Evolutionary conservation across 2,888 invertebrate species (phyloP).

Genomic region (Scaptomyza parva): DNA sequence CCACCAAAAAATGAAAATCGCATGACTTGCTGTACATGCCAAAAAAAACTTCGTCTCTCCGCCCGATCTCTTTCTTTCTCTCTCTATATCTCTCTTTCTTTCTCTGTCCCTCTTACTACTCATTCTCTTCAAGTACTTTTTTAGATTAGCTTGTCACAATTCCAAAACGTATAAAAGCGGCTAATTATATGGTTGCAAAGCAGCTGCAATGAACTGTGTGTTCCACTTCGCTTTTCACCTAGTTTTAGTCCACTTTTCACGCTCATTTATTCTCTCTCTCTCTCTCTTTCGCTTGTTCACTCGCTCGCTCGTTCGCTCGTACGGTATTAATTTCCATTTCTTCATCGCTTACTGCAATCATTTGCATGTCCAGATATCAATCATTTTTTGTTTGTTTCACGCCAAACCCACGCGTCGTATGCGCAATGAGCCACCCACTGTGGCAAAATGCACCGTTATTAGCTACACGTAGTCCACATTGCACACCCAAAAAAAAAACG

Average conservation of each 20-base stretch:
- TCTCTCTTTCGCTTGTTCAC: constrained; percentile 6
- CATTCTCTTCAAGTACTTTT: constrained; percentile 13
- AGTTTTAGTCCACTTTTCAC: constrained; percentile 26
- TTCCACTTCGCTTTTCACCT: constrained; percentile 48
- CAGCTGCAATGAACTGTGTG: constrained; percentile 54
- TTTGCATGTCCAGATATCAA: constrained; percentile 70
- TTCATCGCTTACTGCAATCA: constrained; percentile 47
- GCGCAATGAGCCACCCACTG: constrained; percentile 56
- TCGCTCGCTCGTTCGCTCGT: constrained; percentile 10
- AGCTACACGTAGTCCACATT: constrained; percentile 58
- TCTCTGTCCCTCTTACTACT: constrained; percentile 6
- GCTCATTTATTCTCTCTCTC: constrained; percentile 18
- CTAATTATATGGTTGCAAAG: constrained; percentile 51
- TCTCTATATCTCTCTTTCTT: constrained; percentile 19
- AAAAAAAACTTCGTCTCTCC: constrained; percentile 21
- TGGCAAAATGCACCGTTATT: constrained; percentile 68
- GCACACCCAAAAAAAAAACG: constrained; percentile 22
- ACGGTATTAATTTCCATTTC: constrained; percentile 5
- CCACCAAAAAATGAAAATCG: constrained; percentile 45
- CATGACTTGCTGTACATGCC: constrained; percentile 63
- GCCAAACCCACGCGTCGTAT: constrained; percentile 51
- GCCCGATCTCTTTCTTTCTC: constrained; percentile 16
- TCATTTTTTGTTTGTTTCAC: constrained; percentile 33
- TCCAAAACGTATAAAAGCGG: constrained; percentile 49
- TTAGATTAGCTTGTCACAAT: constrained; percentile 31